A percentile compares a stretch with the other conserved stretches of the same genome.
Evolutionary conservation across 2,113 vertebrate species (phyloP).

Genomic region (Clupea harengus): DNA sequence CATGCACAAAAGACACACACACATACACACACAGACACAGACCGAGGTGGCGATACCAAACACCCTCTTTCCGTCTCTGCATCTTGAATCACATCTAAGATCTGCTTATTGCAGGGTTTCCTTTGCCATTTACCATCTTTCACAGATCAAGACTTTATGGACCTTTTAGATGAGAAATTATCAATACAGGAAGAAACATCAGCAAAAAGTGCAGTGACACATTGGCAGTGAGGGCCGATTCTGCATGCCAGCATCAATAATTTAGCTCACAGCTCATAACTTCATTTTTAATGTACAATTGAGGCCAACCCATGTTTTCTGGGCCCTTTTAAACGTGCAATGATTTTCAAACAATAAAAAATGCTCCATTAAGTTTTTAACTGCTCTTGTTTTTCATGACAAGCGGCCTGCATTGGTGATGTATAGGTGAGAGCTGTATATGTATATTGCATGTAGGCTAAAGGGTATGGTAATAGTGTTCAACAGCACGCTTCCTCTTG

Average conservation of each 20-base stretch:
- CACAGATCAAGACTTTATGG: slow-evolving; percentile 66
- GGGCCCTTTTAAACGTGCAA: slow-evolving; percentile 57
- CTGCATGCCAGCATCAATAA: slow-evolving; percentile 71
- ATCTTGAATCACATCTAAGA: slow-evolving; percentile 63
- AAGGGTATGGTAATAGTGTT: slow-evolving; percentile 11
- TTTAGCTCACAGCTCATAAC: slow-evolving; percentile 68
- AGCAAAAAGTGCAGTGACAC: slow-evolving; percentile 63
- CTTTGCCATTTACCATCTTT: slow-evolving; percentile 61
- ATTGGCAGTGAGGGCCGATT: slow-evolving; percentile 63
- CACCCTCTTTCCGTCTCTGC: slow-evolving; percentile 52
- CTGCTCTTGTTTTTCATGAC: slow-evolving; percentile 44
- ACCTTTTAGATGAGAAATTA: slow-evolving; percentile 67
- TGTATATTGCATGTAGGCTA: slow-evolving; percentile 9
- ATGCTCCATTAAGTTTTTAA: slow-evolving; percentile 63
- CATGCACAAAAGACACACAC: slow-evolving; percentile 3
- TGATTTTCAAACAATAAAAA: slow-evolving; percentile 67
- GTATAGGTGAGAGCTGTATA: not conserved
- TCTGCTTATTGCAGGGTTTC: slow-evolving; percentile 50
- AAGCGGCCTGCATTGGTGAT: not conserved
- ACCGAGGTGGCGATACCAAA: slow-evolving; percentile 20
- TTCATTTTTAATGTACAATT: slow-evolving; percentile 71
- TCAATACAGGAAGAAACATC: slow-evolving; percentile 69
- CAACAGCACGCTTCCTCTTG: not conserved
- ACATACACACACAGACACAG: slow-evolving; percentile 8
- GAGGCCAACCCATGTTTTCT: slow-evolving; percentile 62